Base-by-base conservation (phyloP, 2,113 vertebrate genomes). In the Pogonocichla stellata region DNA sequence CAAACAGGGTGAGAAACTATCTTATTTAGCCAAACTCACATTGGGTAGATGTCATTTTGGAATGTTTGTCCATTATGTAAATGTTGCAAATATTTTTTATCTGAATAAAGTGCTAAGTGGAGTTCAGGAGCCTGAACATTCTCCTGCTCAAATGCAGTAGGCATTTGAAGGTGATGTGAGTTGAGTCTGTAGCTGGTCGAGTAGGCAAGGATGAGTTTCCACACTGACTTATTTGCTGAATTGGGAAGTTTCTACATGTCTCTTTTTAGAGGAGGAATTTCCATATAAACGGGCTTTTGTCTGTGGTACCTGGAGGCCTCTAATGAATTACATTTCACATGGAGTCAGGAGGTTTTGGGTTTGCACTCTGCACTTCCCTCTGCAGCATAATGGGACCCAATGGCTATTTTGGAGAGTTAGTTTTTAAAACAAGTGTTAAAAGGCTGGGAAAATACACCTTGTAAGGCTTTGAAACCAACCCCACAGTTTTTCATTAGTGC, bases 301-400 rank as follows among this genome's bases (percentile, higher is more conserved):
- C 33, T 80, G 58, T 81, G 77, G 36, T 93, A 67, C 86, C 89
- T 94, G 50, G 86, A 89, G 60, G 70, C 77, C 78, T 89, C 80
- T 75, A 74, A 90, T 97, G 96, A 96, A 92, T 92, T 92, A 66
- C 14, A n/a, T 90, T 95, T 97, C 86, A 86, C 58, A 94, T 70
- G 34, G 40, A 95, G 65, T 87, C 6, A 18, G 31, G 88, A 72
- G 75, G 77, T 45, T 93, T 77, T 90, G 74, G 43, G 47, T 93
- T 97, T 29, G 26, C 42, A 36, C 70, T 73, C 86, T 12, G 5
- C 10, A n/a, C 26, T 95, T 96, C 70, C 73, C 60, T 7, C 87
- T 92, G 85, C 75, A 77, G 71, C 70, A 62, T 73, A 94, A 58
- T 74, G 85, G 51, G 26, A 69, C 54, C 74, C 69, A 95, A 10